These are phyloP conservation scores for Chironomus riparius DNA, from an alignment of 2,888 invertebrate genomes.

Conservation along the genomic window DNA sequence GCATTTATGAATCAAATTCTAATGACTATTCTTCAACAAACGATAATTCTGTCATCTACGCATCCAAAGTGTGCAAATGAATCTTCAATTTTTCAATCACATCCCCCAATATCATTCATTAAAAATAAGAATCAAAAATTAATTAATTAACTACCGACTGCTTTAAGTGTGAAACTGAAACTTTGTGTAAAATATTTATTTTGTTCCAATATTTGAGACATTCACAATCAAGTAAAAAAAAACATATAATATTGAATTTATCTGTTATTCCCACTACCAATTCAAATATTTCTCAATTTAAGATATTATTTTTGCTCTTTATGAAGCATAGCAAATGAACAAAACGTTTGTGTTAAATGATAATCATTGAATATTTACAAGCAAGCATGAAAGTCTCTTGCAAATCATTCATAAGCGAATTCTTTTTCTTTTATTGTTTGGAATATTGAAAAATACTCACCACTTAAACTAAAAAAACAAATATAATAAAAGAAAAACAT, in stretches of 20 bases:
- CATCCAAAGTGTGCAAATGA: too few species aligned
- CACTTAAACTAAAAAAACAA: slow-evolving; percentile 14
- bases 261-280: neutral
- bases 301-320: neutral
- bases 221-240: neutral
- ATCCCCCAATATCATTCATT: neutral
- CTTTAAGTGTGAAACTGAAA: neutral
- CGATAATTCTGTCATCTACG: too few species aligned
- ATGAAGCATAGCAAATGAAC: neutral
- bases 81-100: too few species aligned
- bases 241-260: neutral
- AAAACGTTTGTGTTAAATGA: neutral
- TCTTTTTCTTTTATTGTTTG: neutral
- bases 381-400: neutral
- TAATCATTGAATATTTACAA: neutral
- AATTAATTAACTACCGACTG: neutral
- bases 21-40: too few species aligned
- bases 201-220: neutral
- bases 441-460: neutral
- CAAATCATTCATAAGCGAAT: neutral
- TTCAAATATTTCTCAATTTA: neutral
- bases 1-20: too few species aligned
- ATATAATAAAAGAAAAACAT: neutral
- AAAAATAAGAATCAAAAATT: neutral
- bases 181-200: neutral